phyloP scores from a whole-genome alignment of 1,140 invertebrate species.

The Maniola jurtina region DNA sequence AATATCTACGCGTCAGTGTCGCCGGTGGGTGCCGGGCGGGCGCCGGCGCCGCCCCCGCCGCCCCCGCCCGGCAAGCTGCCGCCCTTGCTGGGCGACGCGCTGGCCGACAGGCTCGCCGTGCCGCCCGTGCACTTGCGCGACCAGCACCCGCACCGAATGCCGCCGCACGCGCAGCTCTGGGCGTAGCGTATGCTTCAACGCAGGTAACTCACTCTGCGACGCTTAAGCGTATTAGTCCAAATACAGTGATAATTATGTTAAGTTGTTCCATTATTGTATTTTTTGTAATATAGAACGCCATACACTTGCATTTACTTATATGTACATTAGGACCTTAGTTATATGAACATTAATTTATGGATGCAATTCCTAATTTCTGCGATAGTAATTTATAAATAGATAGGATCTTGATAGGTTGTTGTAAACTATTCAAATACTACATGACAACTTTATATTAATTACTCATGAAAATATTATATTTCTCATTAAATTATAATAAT shows the following conservation, averaged over 20 bases:
- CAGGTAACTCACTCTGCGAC: conserved; percentile 77
- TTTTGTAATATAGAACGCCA: conserved; percentile 45
- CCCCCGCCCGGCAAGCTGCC: conserved; percentile 80
- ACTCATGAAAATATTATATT: conserved; percentile 10
- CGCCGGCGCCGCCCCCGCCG: conserved; percentile 82
- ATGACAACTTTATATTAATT: conserved; percentile 8
- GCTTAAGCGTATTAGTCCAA: conserved; percentile 76
- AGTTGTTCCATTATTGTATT: conserved; percentile 61
- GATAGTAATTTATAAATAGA: conserved; percentile 64
- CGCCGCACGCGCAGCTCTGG: conserved; percentile 93
- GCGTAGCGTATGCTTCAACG: conserved; percentile 80
- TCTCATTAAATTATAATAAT: conserved; percentile 68
- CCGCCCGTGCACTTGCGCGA: conserved; percentile 89
- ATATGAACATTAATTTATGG: conserved; percentile 46
- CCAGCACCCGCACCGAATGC: conserved; percentile 87
- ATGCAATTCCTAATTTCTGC: conserved; percentile 69
- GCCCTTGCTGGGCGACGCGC: conserved; percentile 71
- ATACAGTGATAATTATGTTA: conserved; percentile 74
- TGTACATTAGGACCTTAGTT: conserved; percentile 54
- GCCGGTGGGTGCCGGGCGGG: conserved; percentile 76
- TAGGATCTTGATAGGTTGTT: conserved; percentile 34
- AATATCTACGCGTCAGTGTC: conserved; percentile 84
- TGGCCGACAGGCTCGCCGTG: conserved; percentile 73
- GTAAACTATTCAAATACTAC: conserved; percentile 19
- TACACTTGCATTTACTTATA: conserved; percentile 47